phyloP scores from a whole-genome alignment of 2,113 vertebrate species.

The Cyanistes caeruleus region DNA sequence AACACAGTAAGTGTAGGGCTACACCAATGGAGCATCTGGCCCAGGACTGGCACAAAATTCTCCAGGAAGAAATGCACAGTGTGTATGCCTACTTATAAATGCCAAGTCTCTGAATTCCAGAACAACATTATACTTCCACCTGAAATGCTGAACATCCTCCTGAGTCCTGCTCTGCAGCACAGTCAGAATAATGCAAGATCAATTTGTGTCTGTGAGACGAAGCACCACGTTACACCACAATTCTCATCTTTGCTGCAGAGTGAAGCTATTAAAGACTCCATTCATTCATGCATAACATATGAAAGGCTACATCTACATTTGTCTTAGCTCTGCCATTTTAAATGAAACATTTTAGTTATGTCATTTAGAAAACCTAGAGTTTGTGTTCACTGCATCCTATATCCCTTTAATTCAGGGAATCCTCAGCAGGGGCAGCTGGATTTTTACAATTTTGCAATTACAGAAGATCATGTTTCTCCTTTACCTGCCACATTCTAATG shows the following conservation, averaged over 20 bases:
- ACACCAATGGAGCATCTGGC: accelerated
- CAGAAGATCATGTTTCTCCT: not conserved
- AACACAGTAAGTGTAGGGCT: not conserved
- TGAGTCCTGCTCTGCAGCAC: not conserved
- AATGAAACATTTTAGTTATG: not conserved
- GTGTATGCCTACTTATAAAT: not conserved
- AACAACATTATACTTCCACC: not conserved
- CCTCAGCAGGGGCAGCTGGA: not conserved
- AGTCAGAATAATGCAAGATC: not conserved
- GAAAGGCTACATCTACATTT: not conserved
- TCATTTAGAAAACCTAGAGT: not conserved
- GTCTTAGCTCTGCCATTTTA: not conserved
- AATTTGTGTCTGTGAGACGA: not conserved
- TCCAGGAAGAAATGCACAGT: not conserved
- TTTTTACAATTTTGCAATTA: not conserved
- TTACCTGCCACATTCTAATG: not conserved
- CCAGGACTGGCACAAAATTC: not conserved
- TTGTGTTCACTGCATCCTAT: not conserved
- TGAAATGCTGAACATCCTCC: not conserved
- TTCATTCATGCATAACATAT: not conserved
- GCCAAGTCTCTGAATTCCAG: not conserved
- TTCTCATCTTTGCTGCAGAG: not conserved
- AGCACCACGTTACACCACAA: not conserved
- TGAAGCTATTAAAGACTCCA: not conserved
- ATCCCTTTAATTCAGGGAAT: not conserved